A percentile compares a stretch with the other conserved stretches of the same genome.
Conservation (phyloP, 30 jellyfish, hydroid and myxozoan genomes). For the Rhopilema esculentum region DNA sequence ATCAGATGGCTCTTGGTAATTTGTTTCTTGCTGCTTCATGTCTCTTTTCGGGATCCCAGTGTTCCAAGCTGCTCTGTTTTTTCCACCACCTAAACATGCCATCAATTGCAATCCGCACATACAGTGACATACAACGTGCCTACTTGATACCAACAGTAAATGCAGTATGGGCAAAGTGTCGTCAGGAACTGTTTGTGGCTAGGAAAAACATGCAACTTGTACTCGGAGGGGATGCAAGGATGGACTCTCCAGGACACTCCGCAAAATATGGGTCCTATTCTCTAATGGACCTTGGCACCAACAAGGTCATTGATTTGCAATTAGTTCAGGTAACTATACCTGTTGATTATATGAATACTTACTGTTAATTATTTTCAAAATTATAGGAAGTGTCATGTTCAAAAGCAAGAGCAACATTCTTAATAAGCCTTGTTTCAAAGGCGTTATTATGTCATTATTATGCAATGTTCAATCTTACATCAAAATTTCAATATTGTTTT, state of each 20-base stretch:
- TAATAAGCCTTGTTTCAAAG: not conserved
- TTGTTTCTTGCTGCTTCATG: constrained; percentile 52
- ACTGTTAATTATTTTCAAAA: not conserved
- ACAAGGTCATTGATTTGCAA: constrained; percentile 3
- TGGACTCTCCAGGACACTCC: constrained; percentile 47
- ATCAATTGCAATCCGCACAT: constrained; percentile 25
- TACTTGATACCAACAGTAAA: constrained; percentile 18
- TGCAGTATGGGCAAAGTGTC: constrained; percentile 18
- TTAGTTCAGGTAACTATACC: constrained; percentile 31
- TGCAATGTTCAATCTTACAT: not conserved
- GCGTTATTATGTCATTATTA: not conserved
- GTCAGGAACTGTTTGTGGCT: not conserved
- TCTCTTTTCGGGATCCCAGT: constrained; percentile 60
- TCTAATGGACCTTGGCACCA: constrained; percentile 41
- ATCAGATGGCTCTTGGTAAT: constrained; percentile 47
- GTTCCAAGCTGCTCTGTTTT: constrained; percentile 22
- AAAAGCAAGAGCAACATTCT: not conserved
- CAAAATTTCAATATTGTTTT: not conserved
- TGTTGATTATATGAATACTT: not conserved
- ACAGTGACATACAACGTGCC: not conserved
- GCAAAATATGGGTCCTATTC: constrained; percentile 56
- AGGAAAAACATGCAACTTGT: not conserved
- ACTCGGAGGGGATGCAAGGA: constrained; percentile 50
- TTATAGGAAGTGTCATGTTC: not conserved
- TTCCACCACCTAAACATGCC: constrained; percentile 39